Evolutionary conservation across 92 coral and sea anemone species (phyloP), one percentile per base, ranked within the genome.

Genomic region (Meandrina meandrites): DNA sequence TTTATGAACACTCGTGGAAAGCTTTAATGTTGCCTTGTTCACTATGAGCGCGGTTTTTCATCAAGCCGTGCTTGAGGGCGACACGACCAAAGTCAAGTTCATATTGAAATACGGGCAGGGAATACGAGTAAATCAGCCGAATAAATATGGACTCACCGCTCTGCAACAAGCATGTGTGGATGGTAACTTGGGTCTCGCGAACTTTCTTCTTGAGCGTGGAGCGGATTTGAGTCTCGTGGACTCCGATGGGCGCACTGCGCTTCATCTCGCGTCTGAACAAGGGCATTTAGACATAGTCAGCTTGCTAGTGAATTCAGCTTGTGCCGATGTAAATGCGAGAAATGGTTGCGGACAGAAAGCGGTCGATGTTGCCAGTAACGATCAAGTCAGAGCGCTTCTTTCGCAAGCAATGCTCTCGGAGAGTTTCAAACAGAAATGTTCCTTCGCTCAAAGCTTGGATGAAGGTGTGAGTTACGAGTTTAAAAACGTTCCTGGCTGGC

Each of bases 21-120:
- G 48, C 78, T 9, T n/a, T 53, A 5, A 24, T 50, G 86, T 36
- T 51, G 17, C 8, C 40, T 40, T 12, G 60, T 40, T 19, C 31
- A 13, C 37, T 22, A 92, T 92, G 95, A 84, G 96, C 60, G 91
- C 93, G n/a, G 90, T 97, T 42, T 97, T 97, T 76, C 99, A 97
- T 42, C 97, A 92, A 76, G 99, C 99, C 19, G 98, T 97, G 4
- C 80, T 90, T 30, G 99, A 95, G 36, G 98, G 99, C 54, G 99
- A 97, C 87, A 95, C 95, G 16, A 97, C 99, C 17, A 93, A 94
- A 70, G 99, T 97, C 9, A 94, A 96, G 48, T 97, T 97, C 80
- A 82, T 97, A 24, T 67, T 97, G 74, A 97, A 95, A 76, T 90
- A 95, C 57, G 95, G 96, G 10, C 99, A 93, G 50, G 98, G 98